Conservation (phyloP, 2,797 vertebrate genomes). For the Buphagus erythrorhynchus region DNA sequence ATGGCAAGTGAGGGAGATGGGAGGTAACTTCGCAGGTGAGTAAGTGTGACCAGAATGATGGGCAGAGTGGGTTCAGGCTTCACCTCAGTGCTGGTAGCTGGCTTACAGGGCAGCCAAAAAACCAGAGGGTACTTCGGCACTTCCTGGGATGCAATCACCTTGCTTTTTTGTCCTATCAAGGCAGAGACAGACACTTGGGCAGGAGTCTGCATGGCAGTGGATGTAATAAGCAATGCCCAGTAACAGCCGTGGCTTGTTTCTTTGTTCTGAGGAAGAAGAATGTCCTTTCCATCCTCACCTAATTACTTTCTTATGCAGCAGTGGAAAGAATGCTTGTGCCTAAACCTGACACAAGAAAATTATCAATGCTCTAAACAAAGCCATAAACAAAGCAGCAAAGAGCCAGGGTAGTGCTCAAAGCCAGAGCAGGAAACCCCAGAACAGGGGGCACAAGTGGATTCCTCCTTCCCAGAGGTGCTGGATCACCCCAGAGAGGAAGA, state of each 20-base stretch:
- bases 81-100: not conserved
- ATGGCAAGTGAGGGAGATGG: not conserved
- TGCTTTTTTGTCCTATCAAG: rapidly evolving
- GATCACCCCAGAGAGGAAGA: conserved; percentile 35
- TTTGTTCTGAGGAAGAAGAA: conserved; percentile 56
- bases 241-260: not conserved
- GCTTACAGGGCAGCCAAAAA: not conserved
- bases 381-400: conserved; percentile 23
- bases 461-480: conserved; percentile 39
- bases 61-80: not conserved
- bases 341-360: conserved; percentile 69
- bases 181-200: not conserved
- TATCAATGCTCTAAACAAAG: conserved; percentile 70
- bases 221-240: not conserved
- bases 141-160: not conserved
- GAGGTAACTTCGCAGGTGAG: not conserved
- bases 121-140: not conserved
- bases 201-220: not conserved
- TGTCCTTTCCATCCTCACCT: conserved; percentile 55
- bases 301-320: conserved; percentile 73
- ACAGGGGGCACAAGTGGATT: conserved; percentile 16
- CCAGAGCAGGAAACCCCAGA: conserved; percentile 38
- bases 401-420: conserved; percentile 1
- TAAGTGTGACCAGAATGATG: not conserved
- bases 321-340: conserved; percentile 65